phyloP scores from a whole-genome alignment of 2,113 vertebrate species.

The Urocolius indicus region DNA sequence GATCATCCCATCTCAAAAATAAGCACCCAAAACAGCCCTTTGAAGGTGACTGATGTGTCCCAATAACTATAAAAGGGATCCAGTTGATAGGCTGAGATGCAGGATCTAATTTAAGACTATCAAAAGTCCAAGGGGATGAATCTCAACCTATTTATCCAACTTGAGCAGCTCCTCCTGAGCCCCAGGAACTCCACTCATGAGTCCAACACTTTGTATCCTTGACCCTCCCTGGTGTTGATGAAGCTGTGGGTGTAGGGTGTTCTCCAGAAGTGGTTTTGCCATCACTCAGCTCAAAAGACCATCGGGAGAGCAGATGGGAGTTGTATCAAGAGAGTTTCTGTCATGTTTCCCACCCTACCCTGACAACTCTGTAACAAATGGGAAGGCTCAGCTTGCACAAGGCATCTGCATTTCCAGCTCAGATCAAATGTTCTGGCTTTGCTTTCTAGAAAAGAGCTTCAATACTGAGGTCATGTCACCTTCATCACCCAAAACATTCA shows the following conservation, averaged over 20 bases:
- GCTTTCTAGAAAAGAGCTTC: not conserved
- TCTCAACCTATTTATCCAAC: not conserved
- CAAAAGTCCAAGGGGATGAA: not conserved
- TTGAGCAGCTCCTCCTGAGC: not conserved
- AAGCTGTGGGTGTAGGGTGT: not conserved
- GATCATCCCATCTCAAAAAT: not conserved
- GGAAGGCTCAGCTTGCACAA: not conserved
- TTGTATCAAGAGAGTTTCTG: not conserved
- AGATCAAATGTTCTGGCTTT: not conserved
- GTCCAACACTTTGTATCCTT: not conserved
- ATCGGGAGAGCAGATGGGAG: not conserved
- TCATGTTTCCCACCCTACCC: not conserved
- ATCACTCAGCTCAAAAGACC: not conserved
- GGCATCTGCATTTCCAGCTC: slow-evolving; percentile 6
- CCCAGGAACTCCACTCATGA: not conserved
- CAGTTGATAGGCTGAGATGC: not conserved
- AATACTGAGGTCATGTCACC: not conserved
- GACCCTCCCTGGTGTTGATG: not conserved
- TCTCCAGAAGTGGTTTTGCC: not conserved
- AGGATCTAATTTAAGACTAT: not conserved
- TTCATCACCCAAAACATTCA: not conserved
- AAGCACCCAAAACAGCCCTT: slow-evolving; percentile 31
- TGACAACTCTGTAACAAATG: not conserved
- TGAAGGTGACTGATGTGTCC: slow-evolving; percentile 39
- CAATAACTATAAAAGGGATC: slow-evolving; percentile 1